Base-by-base conservation (phyloP, 1,140 invertebrate genomes). In the Artemia franciscana region DNA sequence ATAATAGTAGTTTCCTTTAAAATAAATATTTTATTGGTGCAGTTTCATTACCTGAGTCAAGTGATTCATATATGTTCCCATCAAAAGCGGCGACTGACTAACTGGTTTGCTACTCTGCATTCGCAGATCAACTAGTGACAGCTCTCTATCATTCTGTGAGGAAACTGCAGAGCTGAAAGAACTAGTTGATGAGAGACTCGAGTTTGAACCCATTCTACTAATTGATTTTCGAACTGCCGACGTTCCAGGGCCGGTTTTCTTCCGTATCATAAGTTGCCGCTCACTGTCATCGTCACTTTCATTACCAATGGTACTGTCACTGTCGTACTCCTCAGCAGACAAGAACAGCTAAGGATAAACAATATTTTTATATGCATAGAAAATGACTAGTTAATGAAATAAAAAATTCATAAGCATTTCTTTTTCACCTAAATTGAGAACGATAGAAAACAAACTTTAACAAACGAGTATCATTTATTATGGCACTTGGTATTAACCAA, bases 21-120 rank as follows among this genome's bases (percentile, higher is more conserved):
- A n/a, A n/a, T n/a, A n/a, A n/a, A n/a, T n/a, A n/a, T n/a, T n/a
- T n/a, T n/a, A n/a, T n/a, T n/a, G n/a, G n/a, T n/a, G n/a, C n/a
- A n/a, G n/a, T n/a, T n/a, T n/a, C n/a, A n/a, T n/a, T 7, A 56
- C 82, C 72, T 94, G 90, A 5, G 88, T 90, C 68, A 96, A 77
- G 73, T 95, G 91, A 68, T 84, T 86, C 64, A 90, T 82, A 71
- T 97, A 97, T 69, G 89, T 91, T 0, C 88, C 87, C 88, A 96
- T 91, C 0, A 97, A 75, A 24, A 96, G 72, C 0, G 91, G 91
- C 1, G 91, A 95, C 61, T 78, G 72, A 66, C 89, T 86, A 23
- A 90, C 84, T 0, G 90, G 86, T 68, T 91, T 88, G 71, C 94
- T 92, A 5, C 93, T 82, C 75, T 97, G 92, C 80, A 90, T 89